Evolutionary conservation across 1,140 invertebrate genomes (phyloP), one percentile per base, ranked within the genome.

Genomic region (Linepithema humile): DNA sequence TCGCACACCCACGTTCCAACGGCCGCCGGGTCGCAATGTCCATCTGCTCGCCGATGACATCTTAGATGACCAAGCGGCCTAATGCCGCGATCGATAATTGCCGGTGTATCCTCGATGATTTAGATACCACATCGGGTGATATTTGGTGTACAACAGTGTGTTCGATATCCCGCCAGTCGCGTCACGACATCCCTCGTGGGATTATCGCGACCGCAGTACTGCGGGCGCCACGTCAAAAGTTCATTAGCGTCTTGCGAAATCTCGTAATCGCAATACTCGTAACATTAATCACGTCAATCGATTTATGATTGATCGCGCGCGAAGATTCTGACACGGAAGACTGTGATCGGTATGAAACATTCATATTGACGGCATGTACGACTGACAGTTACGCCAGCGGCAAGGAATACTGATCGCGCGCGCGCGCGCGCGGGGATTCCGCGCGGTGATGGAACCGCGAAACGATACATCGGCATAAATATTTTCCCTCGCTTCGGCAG

Each of bases 401-500:
- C 48, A 15, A 2, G 64, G 35, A 70, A 69, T 75, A 75, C 62
- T 53, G 45, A 69, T 55, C 45, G 53, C n/a, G n/a, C n/a, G n/a
- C n/a, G n/a, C n/a, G n/a, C n/a, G n/a, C 29, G n/a, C 29, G 69
- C n/a, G 35, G 38, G 53, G 70, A 59, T 59, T 57, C 23, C 23
- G 70, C 20, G 29, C 38, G 23, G 32, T 23, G 23, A 80, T 55
- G 17, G 48, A 20, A 43, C 75, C 64, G 38, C 75, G 38, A 80
- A 70, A 32, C 64, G 75, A 80, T 80, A 80, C 64, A 57, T 80
- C 48, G 75, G 48, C 50, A 80, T 80, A 80, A 80, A 80, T 70
- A 80, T 80, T 80, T 80, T 43, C 45, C 38, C 35, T 32, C 50
- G 35, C 10, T 40, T 35, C 57, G 73, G 32, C 35, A 29, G 35